A percentile compares a stretch with the other conserved stretches of the same genome.
Evolutionary conservation across 2,888 invertebrate species (phyloP).

Genomic region (Parnassius glacialis): DNA sequence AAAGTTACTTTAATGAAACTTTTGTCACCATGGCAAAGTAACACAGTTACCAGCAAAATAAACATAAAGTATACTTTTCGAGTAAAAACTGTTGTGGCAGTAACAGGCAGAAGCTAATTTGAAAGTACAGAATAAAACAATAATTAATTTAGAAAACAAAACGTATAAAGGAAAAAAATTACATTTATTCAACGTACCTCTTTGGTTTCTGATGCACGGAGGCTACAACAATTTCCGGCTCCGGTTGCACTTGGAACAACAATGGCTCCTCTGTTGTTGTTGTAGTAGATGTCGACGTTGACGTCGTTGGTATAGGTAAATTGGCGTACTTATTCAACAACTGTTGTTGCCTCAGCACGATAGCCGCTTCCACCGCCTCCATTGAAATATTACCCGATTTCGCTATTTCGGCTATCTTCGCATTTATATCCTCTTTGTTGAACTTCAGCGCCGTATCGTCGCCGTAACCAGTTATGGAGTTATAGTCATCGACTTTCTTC

Average conservation of each 20-base stretch:
- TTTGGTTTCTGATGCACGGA: conserved; percentile 60
- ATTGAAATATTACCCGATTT: conserved; percentile 89
- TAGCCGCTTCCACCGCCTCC: conserved; percentile 88
- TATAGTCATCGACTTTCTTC: conserved; percentile 75
- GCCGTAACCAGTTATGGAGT: conserved; percentile 70
- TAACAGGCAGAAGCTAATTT: too few species aligned
- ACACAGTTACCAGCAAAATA: too few species aligned
- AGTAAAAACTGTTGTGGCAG: too few species aligned
- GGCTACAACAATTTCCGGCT: conserved; percentile 60
- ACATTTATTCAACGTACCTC: conserved; percentile 45
- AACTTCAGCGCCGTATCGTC: conserved; percentile 67
- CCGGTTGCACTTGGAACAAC: conserved; percentile 57
- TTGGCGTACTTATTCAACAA: conserved; percentile 81
- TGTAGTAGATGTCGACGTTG: conserved; percentile 75
- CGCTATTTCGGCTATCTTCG: conserved; percentile 77
- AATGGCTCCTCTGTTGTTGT: conserved; percentile 59
- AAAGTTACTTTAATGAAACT: too few species aligned
- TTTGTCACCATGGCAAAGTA: too few species aligned
- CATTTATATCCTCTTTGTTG: conserved; percentile 69
- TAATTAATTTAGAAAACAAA: background rate
- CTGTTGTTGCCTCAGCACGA: conserved; percentile 86
- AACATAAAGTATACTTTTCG: too few species aligned
- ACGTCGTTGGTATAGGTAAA: conserved; percentile 66
- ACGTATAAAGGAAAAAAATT: background rate
- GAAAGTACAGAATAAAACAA: too few species aligned